These are phyloP conservation scores for Drosophila testacea DNA, from an alignment of 2,888 invertebrate genomes.

Conservation along the genomic window DNA sequence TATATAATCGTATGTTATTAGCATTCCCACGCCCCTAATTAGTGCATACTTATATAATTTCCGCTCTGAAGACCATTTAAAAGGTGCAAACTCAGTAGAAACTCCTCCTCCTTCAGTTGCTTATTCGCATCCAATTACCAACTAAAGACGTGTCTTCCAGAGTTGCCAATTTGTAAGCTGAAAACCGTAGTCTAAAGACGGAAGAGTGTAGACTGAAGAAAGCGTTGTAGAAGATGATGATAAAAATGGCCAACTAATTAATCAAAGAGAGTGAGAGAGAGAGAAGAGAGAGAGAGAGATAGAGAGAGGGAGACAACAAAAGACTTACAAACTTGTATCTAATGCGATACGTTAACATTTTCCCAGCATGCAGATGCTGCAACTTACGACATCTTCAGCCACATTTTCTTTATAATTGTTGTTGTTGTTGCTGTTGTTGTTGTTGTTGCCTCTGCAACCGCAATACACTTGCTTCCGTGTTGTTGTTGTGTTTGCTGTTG, in stretches of 20 bases:
- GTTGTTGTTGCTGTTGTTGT: conserved; percentile 5
- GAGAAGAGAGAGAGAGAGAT: too few relatives aligned
- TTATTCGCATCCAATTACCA: conserved; percentile 33
- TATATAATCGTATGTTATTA: conserved; percentile 15
- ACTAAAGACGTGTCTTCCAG: conserved; percentile 14
- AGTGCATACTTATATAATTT: conserved; percentile 35
- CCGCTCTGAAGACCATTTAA: conserved; percentile 12
- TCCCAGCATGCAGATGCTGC: conserved; percentile 52
- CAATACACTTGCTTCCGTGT: conserved; percentile 50
- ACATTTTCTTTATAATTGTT: conserved; percentile 11
- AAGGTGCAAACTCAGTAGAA: conserved; percentile 19
- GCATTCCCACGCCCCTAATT: conserved; percentile 40
- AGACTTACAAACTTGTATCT: conserved; percentile 32
- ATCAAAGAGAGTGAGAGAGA: conserved; percentile 25
- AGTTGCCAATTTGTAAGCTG: conserved; percentile 44
- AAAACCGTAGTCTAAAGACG: not conserved
- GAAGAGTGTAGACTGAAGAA: conserved; percentile 13
- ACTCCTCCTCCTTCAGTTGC: not conserved
- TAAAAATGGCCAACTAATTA: conserved; percentile 48
- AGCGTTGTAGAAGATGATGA: conserved; percentile 6
- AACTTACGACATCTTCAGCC: conserved; percentile 48
- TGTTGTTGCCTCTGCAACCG: conserved; percentile 27
- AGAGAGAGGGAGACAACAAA: conserved; percentile 22
- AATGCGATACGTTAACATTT: conserved; percentile 36
- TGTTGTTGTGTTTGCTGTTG: conserved; percentile 19